Base-by-base conservation (phyloP, 2,888 invertebrate genomes). In the Zaprionus bogoriensis region DNA sequence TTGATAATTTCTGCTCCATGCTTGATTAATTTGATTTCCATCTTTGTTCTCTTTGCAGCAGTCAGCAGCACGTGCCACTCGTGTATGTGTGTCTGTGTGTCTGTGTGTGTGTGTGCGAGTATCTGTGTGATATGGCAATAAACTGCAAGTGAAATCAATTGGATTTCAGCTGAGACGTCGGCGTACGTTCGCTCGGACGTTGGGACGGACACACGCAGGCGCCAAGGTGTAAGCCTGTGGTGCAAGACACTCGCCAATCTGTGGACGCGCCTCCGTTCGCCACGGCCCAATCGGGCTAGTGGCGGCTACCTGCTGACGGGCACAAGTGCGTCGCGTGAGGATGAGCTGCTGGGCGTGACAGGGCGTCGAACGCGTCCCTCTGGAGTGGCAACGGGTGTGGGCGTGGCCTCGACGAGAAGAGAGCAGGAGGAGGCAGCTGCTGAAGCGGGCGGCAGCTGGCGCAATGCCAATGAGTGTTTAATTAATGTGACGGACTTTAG, bases 261-360 rank as follows among this genome's bases (percentile, higher is more conserved):
- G 91, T 91, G 91, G 91, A 87, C 90, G 68, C 88, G 89, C 61
- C 76, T 90, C 64, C 88, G 89, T 80, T 88, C 90, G 90, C 91
- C 91, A 89, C 91, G 91, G 91, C 90, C 91, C 88, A 88, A 86
- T 77, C 83, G 91, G 90, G 91, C 91, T 87, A 87, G 89, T 91
- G 91, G 91, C 89, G 89, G 89, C 70, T 90, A 89, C 66, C 79
- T 88, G 67, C 65, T 89, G 64, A 86, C 89, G 64, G 83, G 82
- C 63, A 82, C 82, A 73, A 70, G 86, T 78, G 79, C 83, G 60
- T 67, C 77, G 55, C 87, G 87, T 63, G 85, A 88, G 53, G 88
- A 82, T 72, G 89, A 87, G 62, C 66, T 71, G 75, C 71, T 72
- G 53, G 67, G 67, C 54, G 69, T 66, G 84, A 71, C 81, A 84